Base-by-base conservation (phyloP, 92 coral and sea anemone species). In the Heteractis magnifica region DNA sequence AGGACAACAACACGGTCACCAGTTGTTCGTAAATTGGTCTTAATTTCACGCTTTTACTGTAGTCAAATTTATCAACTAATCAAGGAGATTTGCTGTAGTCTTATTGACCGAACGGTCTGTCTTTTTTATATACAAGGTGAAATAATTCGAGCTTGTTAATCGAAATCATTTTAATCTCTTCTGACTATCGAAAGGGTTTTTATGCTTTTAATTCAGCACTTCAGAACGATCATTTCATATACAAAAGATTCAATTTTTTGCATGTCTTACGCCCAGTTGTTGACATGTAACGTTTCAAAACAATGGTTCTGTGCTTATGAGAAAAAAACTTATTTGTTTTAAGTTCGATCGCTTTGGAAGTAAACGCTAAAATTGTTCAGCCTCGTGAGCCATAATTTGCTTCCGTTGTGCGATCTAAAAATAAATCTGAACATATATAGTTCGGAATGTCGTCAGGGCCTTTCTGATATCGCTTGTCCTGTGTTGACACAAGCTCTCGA, bases 211-310 rank as follows among this genome's bases (percentile, higher is more conserved):
- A 26, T 26, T 68, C 73, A 26, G 73, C 73, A 68, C 73, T 68
- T 68, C 44, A 68, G n/a, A 64, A 26, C 49, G 49, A 68, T 48
- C 73, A 68, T 68, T 68, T 68, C 49, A 4, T 23, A 68, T 26
- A 68, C 73, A 68, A 23, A 68, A 68, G 50, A 13, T 23, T 68
- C 73, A 68, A 68, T 23, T 23, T 68, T 23, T 4, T 68, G 14
- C 49, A 20, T 68, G 73, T 68, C 48, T 68, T 68, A 26, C 49
- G 10, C 49, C 49, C 6, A 20, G 16, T 68, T 68, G 73, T 68
- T 68, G 73, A 68, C 73, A 68, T 68, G 15, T 68, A 68, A 68
- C 73, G 73, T 68, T 68, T 68, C 13, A 68, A 68, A 68, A 68
- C 73, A 68, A 68, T 68, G 10, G 26, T 11, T 23, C 12, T 68